Evolutionary conservation across 2,797 vertebrate species (phyloP).

Genomic region (Anabacerthia variegaticeps): DNA sequence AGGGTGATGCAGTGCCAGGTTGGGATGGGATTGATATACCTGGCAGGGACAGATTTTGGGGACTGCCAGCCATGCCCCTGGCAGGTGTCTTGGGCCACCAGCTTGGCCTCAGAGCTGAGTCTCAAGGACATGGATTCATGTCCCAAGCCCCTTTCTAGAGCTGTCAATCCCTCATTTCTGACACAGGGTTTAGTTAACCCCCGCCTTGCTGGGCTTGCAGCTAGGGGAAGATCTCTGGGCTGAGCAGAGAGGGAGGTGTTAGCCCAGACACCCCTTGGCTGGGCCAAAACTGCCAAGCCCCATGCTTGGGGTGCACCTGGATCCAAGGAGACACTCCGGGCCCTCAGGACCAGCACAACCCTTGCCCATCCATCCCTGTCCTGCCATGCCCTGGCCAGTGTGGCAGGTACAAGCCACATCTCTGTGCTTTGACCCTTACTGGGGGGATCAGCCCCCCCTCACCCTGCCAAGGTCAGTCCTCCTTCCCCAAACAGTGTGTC

Average conservation of each 20-base stretch:
- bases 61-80: neutral
- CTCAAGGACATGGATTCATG: neutral
- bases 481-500: neutral
- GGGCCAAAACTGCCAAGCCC: neutral
- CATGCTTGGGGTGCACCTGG: accelerated
- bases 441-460: neutral
- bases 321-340: conserved; percentile 14
- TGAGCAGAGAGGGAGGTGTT: neutral
- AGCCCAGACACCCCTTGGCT: neutral
- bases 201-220: accelerated
- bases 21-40: neutral
- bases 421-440: neutral
- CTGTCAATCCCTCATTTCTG: neutral
- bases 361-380: neutral
- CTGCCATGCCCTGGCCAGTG: neutral
- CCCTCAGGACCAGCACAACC: conserved; percentile 83
- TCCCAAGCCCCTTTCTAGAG: neutral
- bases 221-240: neutral
- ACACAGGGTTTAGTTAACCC: neutral
- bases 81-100: neutral
- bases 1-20: neutral
- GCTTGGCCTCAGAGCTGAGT: neutral
- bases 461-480: neutral
- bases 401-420: neutral
- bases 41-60: neutral